Base-by-base conservation (phyloP, 1,140 invertebrate species). In the Atta texana region DNA sequence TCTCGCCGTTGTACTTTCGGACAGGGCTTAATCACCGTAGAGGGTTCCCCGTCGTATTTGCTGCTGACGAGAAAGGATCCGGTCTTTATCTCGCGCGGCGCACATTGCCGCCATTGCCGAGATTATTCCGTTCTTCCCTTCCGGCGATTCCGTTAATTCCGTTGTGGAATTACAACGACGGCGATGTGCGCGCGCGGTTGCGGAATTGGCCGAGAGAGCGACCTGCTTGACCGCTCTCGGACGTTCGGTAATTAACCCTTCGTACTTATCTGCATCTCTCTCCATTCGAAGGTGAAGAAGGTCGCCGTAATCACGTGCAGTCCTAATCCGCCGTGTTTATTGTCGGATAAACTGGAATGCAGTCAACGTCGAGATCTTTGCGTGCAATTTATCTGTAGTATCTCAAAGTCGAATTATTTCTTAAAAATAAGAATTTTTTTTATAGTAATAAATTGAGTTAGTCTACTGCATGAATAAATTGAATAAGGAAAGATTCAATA, bases 1-100 rank as follows among this genome's bases (percentile, higher is more conserved):
- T 78, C 80, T 55, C 88, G 84, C 69, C 88, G 84, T 88, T 89
- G 84, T 89, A 90, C 88, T 90, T 90, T 90, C 89, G 89, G 89
- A 90, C 89, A 88, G 66, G 89, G 88, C 89, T 90, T 90, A 90
- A 90, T 90, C 89, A 89, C 89, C 89, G 77, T 89, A 75, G 88
- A 87, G 89, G 88, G 76, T 87, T 87, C 88, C 71, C 69, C 61
- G 49, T 75, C 74, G 84, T 88, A 74, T 85, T 81, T 77, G 76
- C 89, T 64, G 88, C 78, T 80, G 75, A 89, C 88, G 88, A 87
- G 88, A 90, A 90, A 90, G 88, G 88, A 89, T 90, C 88, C 84
- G 85, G 77, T 87, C 89, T 90, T 89, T 90, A 90, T 90, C 88
- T 89, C 77, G 72, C 72, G 55, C 84, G 64, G 88, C 88, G 86